Base-by-base conservation (phyloP, 2,888 invertebrate species). In the Nemapogon koenigi region DNA sequence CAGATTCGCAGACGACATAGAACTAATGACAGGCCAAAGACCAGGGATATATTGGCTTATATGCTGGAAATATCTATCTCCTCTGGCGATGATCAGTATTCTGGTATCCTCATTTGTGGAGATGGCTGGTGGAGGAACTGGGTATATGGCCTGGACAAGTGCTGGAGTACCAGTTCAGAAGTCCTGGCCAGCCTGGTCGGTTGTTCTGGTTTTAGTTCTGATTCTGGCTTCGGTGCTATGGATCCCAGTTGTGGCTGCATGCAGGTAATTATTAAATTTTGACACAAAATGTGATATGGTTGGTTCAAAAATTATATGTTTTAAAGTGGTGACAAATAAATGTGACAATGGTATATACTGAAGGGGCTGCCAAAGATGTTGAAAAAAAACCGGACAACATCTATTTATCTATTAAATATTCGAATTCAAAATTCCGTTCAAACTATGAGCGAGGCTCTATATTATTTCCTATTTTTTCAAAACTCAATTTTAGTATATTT, bases 61-160 rank as follows among this genome's bases (percentile, higher is more conserved):
- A 48, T 96, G 94, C 67, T 97, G 96, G 96, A 93, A 95, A 63
- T 96, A 94, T 59, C 73, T 96, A 8, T 93, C 94, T 2, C 96
- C 96, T 0, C 57, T 89, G 41, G 93, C 94, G 0, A 94, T 95
- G 94, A 65, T 93, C 22, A 86, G 89, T 32, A 94, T 95, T 54
- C 71, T 95, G 17, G 71, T 88, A 17, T 91, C 94, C 0, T 94
- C 93, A 28, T 87, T 94, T 55, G 83, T 88, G 43, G 90, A 94
- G 54, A 85, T 94, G 45, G 81, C 88, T 0, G 83, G 85, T 3
- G 87, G 89, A 37, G 94, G 94, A 1, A 90, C 91, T 10, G 89
- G 89, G 17, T 94, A 94, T 59, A 6, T 8, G 13, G 92, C 92
- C 1, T 94, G 94, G 94, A 84, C 89, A 36, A 71, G 85, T 1